Evolutionary conservation across 1,140 invertebrate species (phyloP), one percentile per base, ranked within the genome.

Genomic region (Frieseomelitta varia): DNA sequence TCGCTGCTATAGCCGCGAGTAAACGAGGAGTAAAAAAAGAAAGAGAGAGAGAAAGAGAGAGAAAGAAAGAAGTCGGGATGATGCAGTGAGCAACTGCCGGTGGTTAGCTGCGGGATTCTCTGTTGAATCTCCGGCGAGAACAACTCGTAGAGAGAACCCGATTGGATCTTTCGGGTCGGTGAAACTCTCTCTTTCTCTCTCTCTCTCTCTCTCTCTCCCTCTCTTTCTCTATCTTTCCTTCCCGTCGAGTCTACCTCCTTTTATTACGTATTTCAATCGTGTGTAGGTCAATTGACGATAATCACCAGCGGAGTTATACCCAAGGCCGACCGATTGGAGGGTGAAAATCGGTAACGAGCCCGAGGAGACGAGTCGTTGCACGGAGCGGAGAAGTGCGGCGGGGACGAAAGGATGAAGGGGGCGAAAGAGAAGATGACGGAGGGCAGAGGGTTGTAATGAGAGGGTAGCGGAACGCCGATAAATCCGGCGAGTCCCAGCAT

Each of bases 381-480:
- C 17, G 53, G 27, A n/a, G 71, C 27, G 39, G 19, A 56, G 53
- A 51, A 10, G 55, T 30, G 75, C n/a, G 27, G 65, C 11, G 39
- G 68, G 63, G 24, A n/a, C 39, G 15, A 53, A 53, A 47, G 81
- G 75, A 80, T 65, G 82, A 78, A 78, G n/a, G n/a, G 85, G 79
- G 65, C 80, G 27, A 74, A 77, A 72, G 63, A 88, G 90, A 86
- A 85, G 84, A 88, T 85, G 88, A 86, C 81, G 88, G 90, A 82
- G 86, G 69, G 87, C 79, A 87, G 89, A 89, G 91, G 92, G 90
- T 92, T 91, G 90, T 95, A 95, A 94, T 95, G 91, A 94, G 94
- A 94, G 94, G 94, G 94, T 94, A 94, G 93, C 89, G 90, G 93
- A 95, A 93, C 93, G 92, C 92, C 94, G 94, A 95, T 95, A 95